A percentile compares a stretch with the other conserved stretches of the same genome.
Evolutionary conservation across 1,140 invertebrate genomes (phyloP).

Genomic region (Drosophila takahashii): DNA sequence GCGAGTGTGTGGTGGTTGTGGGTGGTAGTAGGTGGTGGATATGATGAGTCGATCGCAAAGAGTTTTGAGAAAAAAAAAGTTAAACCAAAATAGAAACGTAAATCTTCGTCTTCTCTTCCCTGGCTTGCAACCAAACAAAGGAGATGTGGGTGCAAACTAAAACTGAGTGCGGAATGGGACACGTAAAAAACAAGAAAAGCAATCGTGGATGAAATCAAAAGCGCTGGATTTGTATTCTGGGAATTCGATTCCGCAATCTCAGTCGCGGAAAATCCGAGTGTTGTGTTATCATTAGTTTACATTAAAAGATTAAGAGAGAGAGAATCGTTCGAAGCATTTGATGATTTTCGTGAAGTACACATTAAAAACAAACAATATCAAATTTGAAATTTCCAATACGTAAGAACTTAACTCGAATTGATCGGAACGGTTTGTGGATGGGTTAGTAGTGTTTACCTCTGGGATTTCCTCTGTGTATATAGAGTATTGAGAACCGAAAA

Average conservation of each 20-base stretch:
- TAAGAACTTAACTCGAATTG: slow-evolving; percentile 30
- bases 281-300: background rate
- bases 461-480: background rate
- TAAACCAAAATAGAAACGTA: slow-evolving; percentile 73
- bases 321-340: slow-evolving; percentile 62
- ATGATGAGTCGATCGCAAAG: slow-evolving; percentile 80
- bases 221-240: slow-evolving; percentile 8
- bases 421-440: slow-evolving; percentile 41
- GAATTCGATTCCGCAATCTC: background rate
- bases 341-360: slow-evolving; percentile 76
- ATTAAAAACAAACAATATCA: slow-evolving; percentile 27
- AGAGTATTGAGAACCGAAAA: slow-evolving; percentile 2
- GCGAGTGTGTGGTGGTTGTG: slow-evolving; percentile 52
- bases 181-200: slow-evolving; percentile 66
- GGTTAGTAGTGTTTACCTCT: slow-evolving; percentile 58
- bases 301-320: slow-evolving; percentile 24
- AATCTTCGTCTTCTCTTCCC: slow-evolving; percentile 43
- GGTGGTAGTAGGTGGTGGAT: slow-evolving; percentile 71
- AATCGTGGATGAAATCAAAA: slow-evolving; percentile 46
- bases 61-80: slow-evolving; percentile 63
- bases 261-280: slow-evolving; percentile 10
- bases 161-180: slow-evolving; percentile 30
- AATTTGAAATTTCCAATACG: slow-evolving; percentile 6
- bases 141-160: slow-evolving; percentile 24
- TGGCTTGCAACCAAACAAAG: slow-evolving; percentile 30